Percentiles rank a stretch among this genome's conserved stretches.
Evolutionary conservation across 2,113 vertebrate species (phyloP).

Genomic region (Propithecus coquereli): DNA sequence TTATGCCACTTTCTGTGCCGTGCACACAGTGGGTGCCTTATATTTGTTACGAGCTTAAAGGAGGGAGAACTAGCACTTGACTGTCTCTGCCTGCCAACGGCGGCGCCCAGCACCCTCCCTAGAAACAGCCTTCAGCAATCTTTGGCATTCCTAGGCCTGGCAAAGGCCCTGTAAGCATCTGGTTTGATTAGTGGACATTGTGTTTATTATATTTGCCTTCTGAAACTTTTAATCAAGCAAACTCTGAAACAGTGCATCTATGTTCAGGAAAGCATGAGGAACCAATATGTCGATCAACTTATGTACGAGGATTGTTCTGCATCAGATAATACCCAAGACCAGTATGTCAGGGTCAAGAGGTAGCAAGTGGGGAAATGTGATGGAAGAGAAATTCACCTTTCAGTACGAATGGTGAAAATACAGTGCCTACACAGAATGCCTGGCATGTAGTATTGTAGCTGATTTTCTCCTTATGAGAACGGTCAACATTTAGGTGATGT

Average conservation of each 20-base stretch:
- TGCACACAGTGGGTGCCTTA: not conserved
- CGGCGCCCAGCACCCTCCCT: not conserved
- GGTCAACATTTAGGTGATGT: not conserved
- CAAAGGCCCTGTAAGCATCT: not conserved
- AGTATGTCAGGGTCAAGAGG: rapidly evolving
- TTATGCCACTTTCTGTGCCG: not conserved
- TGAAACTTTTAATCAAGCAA: not conserved
- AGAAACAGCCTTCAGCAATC: not conserved
- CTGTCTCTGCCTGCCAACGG: not conserved
- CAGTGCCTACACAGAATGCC: not conserved
- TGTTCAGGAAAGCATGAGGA: not conserved
- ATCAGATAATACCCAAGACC: not conserved
- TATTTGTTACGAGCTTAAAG: not conserved
- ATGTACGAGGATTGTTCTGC: rapidly evolving
- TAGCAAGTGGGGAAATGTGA: not conserved
- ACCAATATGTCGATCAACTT: rapidly evolving
- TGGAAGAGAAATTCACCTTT: not conserved
- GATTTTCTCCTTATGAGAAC: not conserved
- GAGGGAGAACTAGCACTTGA: not conserved
- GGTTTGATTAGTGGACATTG: not conserved
- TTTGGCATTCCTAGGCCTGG: not conserved
- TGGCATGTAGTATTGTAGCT: not conserved
- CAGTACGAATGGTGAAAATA: not conserved
- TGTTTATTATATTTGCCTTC: not conserved
- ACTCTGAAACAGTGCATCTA: rapidly evolving